phyloP scores from a whole-genome alignment of 2,797 vertebrate genomes.

The Emys orbicularis region DNA sequence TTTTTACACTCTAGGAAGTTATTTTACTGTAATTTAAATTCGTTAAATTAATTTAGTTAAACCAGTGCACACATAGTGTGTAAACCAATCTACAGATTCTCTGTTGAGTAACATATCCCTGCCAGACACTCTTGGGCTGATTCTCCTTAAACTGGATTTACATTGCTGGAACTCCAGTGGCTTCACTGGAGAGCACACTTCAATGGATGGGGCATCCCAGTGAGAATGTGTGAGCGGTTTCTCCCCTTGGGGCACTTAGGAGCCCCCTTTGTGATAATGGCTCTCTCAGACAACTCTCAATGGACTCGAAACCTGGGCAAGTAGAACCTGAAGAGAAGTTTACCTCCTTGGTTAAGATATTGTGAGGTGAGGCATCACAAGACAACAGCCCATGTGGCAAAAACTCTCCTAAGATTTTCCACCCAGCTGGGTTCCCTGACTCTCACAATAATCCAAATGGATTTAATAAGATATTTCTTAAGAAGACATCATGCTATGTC shows the following conservation, averaged over 20 bases:
- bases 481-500: neutral
- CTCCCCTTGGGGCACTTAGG: slow-evolving; percentile 48
- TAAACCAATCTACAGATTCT: neutral
- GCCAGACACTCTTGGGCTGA: neutral
- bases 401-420: neutral
- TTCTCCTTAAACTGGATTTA: neutral
- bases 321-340: neutral
- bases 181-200: slow-evolving; percentile 5
- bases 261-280: neutral
- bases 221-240: slow-evolving; percentile 5
- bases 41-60: neutral
- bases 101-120: neutral
- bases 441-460: neutral
- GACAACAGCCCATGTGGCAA: rapidly evolving
- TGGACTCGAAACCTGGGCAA: neutral
- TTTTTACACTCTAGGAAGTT: neutral
- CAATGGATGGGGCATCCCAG: slow-evolving; percentile 13
- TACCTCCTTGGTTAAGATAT: slow-evolving; percentile 11
- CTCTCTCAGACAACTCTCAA: neutral
- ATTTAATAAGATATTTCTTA: neutral
- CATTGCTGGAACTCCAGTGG: slow-evolving; percentile 37
- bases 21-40: neutral
- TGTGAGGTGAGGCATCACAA: neutral
- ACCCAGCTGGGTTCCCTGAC: neutral
- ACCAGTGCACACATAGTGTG: neutral